A percentile compares a stretch with the other conserved stretches of the same genome.
Evolutionary conservation across 2,888 invertebrate species (phyloP).

Genomic region (Acrobasis consociella): DNA sequence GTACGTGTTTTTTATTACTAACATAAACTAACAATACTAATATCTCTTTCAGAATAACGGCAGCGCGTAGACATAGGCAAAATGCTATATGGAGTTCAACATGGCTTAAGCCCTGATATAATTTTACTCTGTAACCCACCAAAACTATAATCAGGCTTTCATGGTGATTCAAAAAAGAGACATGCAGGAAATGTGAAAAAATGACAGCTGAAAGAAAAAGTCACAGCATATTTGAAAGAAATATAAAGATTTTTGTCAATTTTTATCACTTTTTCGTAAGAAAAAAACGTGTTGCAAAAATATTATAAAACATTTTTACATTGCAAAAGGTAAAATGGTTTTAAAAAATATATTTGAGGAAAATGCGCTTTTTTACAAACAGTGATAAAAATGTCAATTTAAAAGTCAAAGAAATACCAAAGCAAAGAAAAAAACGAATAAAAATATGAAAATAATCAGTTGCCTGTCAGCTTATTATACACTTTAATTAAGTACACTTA

Average conservation of each 20-base stretch:
- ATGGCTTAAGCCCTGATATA: slow-evolving; percentile 20
- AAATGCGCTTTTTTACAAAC: not conserved
- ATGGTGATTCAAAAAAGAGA: not conserved
- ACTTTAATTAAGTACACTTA: slow-evolving; percentile 33
- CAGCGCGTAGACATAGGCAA: slow-evolving; percentile 19
- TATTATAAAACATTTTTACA: not conserved
- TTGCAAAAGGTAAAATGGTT: too few species aligned
- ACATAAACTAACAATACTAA: not conserved
- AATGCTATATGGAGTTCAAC: slow-evolving; percentile 4
- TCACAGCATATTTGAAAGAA: not conserved
- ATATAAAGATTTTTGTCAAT: not conserved
- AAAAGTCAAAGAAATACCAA: slow-evolving; percentile 27
- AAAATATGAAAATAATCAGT: slow-evolving; percentile 27
- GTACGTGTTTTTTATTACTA: too few species aligned
- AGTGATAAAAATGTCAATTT: slow-evolving; percentile 15
- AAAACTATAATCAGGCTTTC: slow-evolving; percentile 20
- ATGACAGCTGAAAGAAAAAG: not conserved
- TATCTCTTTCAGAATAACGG: slow-evolving; percentile 18
- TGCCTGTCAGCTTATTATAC: slow-evolving; percentile 41
- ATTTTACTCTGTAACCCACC: slow-evolving; percentile 22
- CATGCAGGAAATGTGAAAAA: not conserved
- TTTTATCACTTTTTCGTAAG: slow-evolving; percentile 9
- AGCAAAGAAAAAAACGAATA: slow-evolving; percentile 10
- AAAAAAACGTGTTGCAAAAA: not conserved
- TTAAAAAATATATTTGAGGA: too few species aligned